phyloP scores from a whole-genome alignment of 2,797 vertebrate genomes.

The Catamblyrhynchus diadema region DNA sequence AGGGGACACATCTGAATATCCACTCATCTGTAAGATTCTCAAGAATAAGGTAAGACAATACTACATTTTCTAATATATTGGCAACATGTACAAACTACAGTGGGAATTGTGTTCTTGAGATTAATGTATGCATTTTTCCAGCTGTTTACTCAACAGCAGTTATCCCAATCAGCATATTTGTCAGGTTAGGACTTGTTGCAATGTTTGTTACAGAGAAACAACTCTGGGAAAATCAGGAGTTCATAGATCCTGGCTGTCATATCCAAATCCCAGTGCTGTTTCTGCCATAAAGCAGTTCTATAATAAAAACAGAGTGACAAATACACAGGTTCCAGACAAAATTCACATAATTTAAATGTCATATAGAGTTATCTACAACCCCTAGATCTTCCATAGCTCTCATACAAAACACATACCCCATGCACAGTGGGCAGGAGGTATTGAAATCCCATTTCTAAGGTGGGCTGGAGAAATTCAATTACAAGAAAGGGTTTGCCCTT shows the following conservation, averaged over 20 bases:
- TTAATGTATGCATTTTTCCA: slow-evolving; percentile 39
- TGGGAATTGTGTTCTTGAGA: not conserved
- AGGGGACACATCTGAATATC: not conserved
- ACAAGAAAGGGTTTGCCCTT: not conserved
- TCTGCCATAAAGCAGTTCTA: not conserved
- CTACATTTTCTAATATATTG: not conserved
- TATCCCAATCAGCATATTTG: not conserved
- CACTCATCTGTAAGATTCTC: not conserved
- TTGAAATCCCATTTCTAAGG: not conserved
- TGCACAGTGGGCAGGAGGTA: not conserved
- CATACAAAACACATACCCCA: not conserved
- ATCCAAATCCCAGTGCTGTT: not conserved
- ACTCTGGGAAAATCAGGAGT: slow-evolving; percentile 7
- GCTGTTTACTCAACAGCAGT: slow-evolving; percentile 47
- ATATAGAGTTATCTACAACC: not conserved
- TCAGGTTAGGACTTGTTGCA: slow-evolving; percentile 23
- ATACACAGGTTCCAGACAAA: not conserved
- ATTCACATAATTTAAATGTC: not conserved
- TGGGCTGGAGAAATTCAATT: not conserved
- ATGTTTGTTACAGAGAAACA: slow-evolving; percentile 10
- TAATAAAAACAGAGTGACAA: not conserved
- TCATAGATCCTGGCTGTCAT: not conserved
- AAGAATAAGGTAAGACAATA: not conserved
- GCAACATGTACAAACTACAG: not conserved
- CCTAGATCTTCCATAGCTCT: not conserved